Conservation (phyloP, 2,888 invertebrate species). For the Chloroclysta siterata region DNA sequence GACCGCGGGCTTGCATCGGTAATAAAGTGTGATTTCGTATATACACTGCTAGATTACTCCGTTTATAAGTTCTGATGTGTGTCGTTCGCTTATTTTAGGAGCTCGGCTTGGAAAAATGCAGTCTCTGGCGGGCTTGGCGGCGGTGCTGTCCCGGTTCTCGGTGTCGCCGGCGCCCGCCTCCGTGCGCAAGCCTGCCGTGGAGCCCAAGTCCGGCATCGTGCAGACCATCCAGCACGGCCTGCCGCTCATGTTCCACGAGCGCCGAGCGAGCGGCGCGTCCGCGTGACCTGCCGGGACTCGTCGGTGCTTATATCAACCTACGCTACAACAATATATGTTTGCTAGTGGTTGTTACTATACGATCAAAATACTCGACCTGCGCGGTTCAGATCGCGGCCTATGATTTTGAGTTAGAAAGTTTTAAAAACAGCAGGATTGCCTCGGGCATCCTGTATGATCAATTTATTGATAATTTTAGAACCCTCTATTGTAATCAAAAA, state of each 20-base stretch:
- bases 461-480: too few relatives aligned
- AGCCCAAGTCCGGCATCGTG: slow-evolving; percentile 60
- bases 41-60: too few relatives aligned
- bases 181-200: slow-evolving; percentile 46
- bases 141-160: slow-evolving; percentile 58
- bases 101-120: slow-evolving; percentile 71
- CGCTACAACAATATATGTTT: too few relatives aligned
- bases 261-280: background rate
- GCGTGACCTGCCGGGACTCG: background rate
- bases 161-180: slow-evolving; percentile 60
- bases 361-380: background rate
- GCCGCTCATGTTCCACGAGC: slow-evolving; percentile 51
- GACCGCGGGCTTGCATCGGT: slow-evolving; percentile 67
- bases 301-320: too few relatives aligned
- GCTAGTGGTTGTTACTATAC: too few relatives aligned
- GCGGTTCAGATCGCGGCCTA: too few relatives aligned
- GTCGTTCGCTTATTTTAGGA: slow-evolving; percentile 47
- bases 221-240: slow-evolving; percentile 60
- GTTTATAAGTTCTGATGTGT: background rate
- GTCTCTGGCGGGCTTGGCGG: slow-evolving; percentile 70
- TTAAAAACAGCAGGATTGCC: too few relatives aligned
- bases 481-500: too few relatives aligned
- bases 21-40: slow-evolving; percentile 24
- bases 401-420: too few relatives aligned
- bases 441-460: too few relatives aligned